Evolutionary conservation across 2,888 invertebrate genomes (phyloP).

Genomic region (Athalia rosae): DNA sequence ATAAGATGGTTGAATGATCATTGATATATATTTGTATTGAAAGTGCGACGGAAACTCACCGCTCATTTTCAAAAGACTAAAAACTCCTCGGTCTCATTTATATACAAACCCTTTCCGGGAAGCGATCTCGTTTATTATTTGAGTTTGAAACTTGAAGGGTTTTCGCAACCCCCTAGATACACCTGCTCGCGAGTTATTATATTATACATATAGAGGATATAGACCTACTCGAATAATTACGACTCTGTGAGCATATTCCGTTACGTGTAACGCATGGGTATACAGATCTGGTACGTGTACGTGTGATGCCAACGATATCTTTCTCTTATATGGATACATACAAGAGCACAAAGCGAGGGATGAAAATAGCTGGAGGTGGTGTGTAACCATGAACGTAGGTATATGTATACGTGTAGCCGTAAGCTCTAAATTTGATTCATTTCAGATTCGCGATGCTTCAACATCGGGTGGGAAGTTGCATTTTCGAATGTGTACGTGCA

Average conservation of each 20-base stretch:
- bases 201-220: no score
- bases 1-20: slow-evolving; percentile 18
- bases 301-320: slow-evolving; percentile 16
- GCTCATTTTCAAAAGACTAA: no score
- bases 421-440: slow-evolving; percentile 35
- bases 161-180: background rate
- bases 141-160: slow-evolving; percentile 37
- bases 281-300: background rate
- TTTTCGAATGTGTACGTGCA: background rate
- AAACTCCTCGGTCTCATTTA: background rate
- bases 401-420: background rate
- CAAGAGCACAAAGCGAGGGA: background rate
- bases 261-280: background rate
- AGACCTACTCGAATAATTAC: no score
- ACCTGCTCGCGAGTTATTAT: no score
- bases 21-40: slow-evolving; percentile 30
- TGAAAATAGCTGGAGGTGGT: background rate
- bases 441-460: slow-evolving; percentile 24
- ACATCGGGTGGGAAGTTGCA: background rate
- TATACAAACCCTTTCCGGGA: slow-evolving; percentile 18
- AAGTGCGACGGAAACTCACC: slow-evolving; percentile 20
- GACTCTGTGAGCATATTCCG: background rate
- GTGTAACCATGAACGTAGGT: background rate
- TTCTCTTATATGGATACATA: background rate
- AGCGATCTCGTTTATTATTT: slow-evolving; percentile 38